Conservation (phyloP, 2,113 vertebrate genomes). For the Pungitius pungitius region DNA sequence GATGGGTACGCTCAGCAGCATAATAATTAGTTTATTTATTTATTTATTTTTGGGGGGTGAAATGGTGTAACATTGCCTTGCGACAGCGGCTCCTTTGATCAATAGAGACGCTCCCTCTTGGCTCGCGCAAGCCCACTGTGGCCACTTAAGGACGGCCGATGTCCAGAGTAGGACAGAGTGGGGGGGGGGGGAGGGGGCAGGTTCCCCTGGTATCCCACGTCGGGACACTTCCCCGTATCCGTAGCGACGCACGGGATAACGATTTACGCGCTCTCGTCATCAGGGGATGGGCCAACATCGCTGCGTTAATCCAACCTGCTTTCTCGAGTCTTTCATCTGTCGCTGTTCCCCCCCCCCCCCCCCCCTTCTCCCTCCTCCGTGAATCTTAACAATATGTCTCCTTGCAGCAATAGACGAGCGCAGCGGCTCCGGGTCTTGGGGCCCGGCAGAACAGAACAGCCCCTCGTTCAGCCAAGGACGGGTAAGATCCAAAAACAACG, state of each 20-base stretch:
- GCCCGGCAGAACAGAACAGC: slow-evolving; percentile 90
- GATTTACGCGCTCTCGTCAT: slow-evolving; percentile 3
- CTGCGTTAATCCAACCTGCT: not conserved
- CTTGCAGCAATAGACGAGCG: slow-evolving; percentile 90
- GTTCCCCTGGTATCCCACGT: slow-evolving; percentile 37
- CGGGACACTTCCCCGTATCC: slow-evolving; percentile 16
- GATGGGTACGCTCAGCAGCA: slow-evolving; percentile 53
- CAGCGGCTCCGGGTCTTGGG: slow-evolving; percentile 90
- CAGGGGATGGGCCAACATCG: not conserved
- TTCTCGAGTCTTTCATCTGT: not conserved
- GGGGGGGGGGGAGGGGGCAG: slow-evolving; percentile 19
- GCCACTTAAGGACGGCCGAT: slow-evolving; percentile 33
- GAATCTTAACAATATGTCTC: slow-evolving; percentile 59
- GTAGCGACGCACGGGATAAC: slow-evolving; percentile 21
- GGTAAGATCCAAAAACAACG: slow-evolving; percentile 82
- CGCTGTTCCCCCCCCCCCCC: not conserved
- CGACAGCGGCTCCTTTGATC: slow-evolving; percentile 40
- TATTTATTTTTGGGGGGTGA: not conserved
- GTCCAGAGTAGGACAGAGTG: slow-evolving; percentile 18
- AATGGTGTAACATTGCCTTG: slow-evolving; percentile 24
- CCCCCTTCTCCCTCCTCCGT: not conserved
- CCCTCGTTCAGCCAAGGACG: slow-evolving; percentile 92
- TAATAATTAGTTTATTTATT: slow-evolving; percentile 5
- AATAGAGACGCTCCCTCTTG: slow-evolving; percentile 35
- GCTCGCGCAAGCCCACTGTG: slow-evolving; percentile 27